phyloP scores from a whole-genome alignment of 2,888 invertebrate species.

The Rotaria sp. region DNA sequence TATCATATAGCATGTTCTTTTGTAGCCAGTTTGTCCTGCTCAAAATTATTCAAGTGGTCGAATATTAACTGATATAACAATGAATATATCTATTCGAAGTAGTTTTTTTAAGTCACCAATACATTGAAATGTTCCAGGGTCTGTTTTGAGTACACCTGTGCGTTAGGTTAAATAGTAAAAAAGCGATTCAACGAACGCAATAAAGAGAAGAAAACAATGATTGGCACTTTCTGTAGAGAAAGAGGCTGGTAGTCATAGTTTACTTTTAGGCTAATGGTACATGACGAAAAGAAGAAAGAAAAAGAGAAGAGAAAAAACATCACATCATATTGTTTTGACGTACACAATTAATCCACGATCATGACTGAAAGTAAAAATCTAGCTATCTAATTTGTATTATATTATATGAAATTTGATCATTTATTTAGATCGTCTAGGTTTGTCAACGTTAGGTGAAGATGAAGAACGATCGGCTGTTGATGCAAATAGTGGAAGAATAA shows the following conservation, averaged over 20 bases:
- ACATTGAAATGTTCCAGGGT: conserved; percentile 50
- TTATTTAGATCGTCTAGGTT: neutral
- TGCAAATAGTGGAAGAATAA: neutral
- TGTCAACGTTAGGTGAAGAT: neutral
- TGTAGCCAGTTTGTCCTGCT: neutral
- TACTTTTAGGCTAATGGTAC: neutral
- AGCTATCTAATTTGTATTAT: neutral
- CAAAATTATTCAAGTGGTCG: neutral
- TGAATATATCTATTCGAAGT: neutral
- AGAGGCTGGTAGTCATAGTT: neutral
- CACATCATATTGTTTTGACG: neutral
- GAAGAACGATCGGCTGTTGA: neutral
- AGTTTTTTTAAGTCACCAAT: neutral
- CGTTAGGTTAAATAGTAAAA: neutral
- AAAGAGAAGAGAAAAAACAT: neutral
- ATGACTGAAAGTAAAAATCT: neutral
- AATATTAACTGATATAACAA: neutral
- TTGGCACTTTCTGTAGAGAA: neutral
- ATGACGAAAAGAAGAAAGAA: neutral
- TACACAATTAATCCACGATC: neutral
- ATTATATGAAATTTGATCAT: neutral
- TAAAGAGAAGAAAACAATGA: neutral
- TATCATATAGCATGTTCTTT: neutral
- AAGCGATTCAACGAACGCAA: no score
- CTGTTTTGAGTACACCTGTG: conserved; percentile 78